Base-by-base conservation (phyloP, 2,888 invertebrate genomes). In the Alloplasta piceator region DNA sequence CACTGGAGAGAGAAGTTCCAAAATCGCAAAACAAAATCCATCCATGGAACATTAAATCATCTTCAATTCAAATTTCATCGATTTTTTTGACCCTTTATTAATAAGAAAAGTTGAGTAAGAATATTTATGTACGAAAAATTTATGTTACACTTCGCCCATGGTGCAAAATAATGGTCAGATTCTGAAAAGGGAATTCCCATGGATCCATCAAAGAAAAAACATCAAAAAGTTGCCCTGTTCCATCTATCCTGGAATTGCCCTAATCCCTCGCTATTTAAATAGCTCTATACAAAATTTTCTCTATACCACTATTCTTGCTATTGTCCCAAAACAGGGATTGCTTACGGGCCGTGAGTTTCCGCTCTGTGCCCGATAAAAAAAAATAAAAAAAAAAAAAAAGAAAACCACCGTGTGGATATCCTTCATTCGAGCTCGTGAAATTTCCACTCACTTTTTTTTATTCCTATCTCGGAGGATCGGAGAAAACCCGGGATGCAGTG, bases 301-400 rank as follows among this genome's bases (percentile, higher is more conserved):
- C 39, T 43, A 48, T 41, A 36, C 14, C 41, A 50, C 72, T 71
- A 56, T 64, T 67, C 50, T 61, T 76, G 50, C 76, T 46, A 80
- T 76, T 80, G 80, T 80, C 67, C 80, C 72, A 58, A 26, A 63
- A 72, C 67, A 56, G 76, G 60, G 56, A 72, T 77, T 68, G 77
- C 80, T 80, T 80, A 77, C 80, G 26, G 3, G 61, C 77, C 80
- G 12, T 26, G 26, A 61, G 76, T 76, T 80, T 80, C 80, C 76
- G 63, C 43, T 71, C 66, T 14, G n/a, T 43, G 26, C 48, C 7
- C 9, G 63, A 52, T 43, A 39, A 50, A 61, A 48, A 74, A 74
- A 61, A 64, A 73, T 26, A n/a, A 46, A 26, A 26, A n/a, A n/a
- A n/a, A n/a, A n/a, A n/a, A 74, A 74, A 61, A 64, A 73, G 41